Evolutionary conservation across 2,797 vertebrate species (phyloP), one percentile per base, ranked within the genome.

Genomic region (Varecia variegata): DNA sequence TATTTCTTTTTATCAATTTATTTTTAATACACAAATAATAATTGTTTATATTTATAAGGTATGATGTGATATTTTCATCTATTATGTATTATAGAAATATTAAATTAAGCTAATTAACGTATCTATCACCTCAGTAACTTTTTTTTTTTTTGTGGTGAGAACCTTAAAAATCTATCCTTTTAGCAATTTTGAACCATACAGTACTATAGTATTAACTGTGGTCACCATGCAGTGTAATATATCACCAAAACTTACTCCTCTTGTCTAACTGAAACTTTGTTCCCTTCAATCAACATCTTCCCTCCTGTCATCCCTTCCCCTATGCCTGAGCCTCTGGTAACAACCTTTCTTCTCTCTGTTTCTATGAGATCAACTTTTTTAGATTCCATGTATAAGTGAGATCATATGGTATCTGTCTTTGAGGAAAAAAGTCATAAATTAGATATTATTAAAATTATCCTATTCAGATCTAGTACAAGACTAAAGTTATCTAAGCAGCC

Each of bases 371-470:
- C 35, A 8, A 45, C 35, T 11, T 45, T 30, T 67, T 77, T n/a
- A 30, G 7, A 68, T 56, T 77, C 20, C 8, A 68, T 4, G 7
- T 35, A 10, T 56, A 54, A 54, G 23, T 50, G 17, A 60, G 21
- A 20, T 58, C 15, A 77, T 56, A 56, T 7, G 35, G 5, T 35
- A 56, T n/a, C 35, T 38, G 35, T 58, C 62, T 68, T 71, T 94
- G 14, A 88, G 18, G 7, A 0, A 35, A 82, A 50, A 94, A 56
- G 8, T 73, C 2, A 86, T 30, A 86, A 82, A 62, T 60, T 88
- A 62, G 43, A 56, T 74, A 73, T 60, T 70, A 82, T 56, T 92
- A 77, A 88, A 86, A 87, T 74, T 15, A 60, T 6, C 50, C 30
- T 76, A 58, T 70, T 60, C 32, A 76, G 14, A 76, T 23, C 10